phyloP scores from a whole-genome alignment of 2,797 vertebrate genomes.

The Cuniculus paca region DNA sequence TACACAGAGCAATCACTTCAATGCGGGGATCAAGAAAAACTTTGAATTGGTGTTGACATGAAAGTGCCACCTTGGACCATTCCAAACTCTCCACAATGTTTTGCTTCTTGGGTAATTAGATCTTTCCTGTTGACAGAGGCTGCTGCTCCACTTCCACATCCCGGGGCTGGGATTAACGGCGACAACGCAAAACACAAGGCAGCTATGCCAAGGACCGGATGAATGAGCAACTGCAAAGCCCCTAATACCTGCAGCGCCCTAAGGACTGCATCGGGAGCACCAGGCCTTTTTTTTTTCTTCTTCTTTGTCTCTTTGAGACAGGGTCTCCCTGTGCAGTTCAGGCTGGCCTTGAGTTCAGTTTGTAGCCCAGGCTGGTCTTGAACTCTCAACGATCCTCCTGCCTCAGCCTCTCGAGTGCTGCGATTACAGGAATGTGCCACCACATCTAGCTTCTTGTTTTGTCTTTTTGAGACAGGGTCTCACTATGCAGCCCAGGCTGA shows the following conservation, averaged over 20 bases:
- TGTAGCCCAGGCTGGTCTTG: background rate
- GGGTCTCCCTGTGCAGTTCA: background rate
- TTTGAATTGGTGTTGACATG: slow-evolving; percentile 53
- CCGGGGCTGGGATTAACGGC: slow-evolving; percentile 74
- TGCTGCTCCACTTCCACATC: slow-evolving; percentile 67
- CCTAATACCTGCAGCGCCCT: slow-evolving; percentile 45
- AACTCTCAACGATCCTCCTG: background rate
- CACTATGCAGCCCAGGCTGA: no score
- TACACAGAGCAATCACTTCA: background rate
- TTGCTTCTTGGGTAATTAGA: slow-evolving; percentile 74
- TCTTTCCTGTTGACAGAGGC: slow-evolving; percentile 71
- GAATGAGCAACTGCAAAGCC: slow-evolving; percentile 63
- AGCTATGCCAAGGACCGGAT: slow-evolving; percentile 62
- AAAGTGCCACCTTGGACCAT: slow-evolving; percentile 74
- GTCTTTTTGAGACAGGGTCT: no score
- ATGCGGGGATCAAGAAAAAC: slow-evolving; percentile 22
- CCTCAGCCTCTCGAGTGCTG: background rate
- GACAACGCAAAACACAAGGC: slow-evolving; percentile 65
- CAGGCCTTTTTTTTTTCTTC: background rate
- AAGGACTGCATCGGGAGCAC: background rate
- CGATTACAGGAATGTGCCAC: background rate
- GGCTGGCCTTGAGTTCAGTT: background rate
- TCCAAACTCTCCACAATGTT: slow-evolving; percentile 70
- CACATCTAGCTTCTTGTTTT: background rate
- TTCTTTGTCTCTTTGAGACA: background rate